Conservation (phyloP, 2,888 invertebrate genomes). For the Drosophila antonietae region DNA sequence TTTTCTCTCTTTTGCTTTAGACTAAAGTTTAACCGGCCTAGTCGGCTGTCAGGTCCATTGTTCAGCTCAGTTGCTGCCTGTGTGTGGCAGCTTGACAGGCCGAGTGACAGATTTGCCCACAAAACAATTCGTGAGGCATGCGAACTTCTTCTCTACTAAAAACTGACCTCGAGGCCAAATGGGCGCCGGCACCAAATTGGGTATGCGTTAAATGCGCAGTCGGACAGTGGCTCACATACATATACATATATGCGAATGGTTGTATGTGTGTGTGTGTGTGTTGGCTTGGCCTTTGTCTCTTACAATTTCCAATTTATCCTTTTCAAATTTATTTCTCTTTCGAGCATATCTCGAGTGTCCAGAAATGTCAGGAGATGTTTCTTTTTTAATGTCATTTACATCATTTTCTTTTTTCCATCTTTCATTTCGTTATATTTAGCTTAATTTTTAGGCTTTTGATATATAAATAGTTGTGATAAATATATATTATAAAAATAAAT, state of each 20-base stretch:
- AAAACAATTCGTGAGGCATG: conserved; percentile 68
- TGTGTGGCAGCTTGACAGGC: conserved; percentile 62
- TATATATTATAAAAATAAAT: too few species aligned
- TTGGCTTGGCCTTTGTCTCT: background rate
- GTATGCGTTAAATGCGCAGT: conserved; percentile 11
- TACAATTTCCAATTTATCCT: conserved; percentile 33
- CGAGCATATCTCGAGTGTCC: background rate
- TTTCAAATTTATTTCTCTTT: conserved; percentile 32
- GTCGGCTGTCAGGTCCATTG: conserved; percentile 32
- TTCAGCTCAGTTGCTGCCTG: conserved; percentile 30
- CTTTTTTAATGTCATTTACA: background rate
- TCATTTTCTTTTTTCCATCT: background rate
- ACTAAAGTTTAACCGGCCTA: conserved; percentile 14
- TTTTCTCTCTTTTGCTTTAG: background rate
- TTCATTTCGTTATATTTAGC: background rate
- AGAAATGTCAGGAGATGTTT: background rate
- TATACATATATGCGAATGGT: background rate
- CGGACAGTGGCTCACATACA: conserved; percentile 6
- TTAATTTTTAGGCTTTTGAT: background rate
- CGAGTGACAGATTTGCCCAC: conserved; percentile 73
- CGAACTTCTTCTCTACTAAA: conserved; percentile 47
- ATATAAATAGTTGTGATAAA: background rate
- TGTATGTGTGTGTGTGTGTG: background rate
- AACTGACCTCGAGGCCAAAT: conserved; percentile 43
- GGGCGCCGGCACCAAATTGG: conserved; percentile 20